Percentiles rank a stretch among this genome's conserved stretches.
Conservation (phyloP, 2,888 invertebrate species). For the Oithona nana region DNA sequence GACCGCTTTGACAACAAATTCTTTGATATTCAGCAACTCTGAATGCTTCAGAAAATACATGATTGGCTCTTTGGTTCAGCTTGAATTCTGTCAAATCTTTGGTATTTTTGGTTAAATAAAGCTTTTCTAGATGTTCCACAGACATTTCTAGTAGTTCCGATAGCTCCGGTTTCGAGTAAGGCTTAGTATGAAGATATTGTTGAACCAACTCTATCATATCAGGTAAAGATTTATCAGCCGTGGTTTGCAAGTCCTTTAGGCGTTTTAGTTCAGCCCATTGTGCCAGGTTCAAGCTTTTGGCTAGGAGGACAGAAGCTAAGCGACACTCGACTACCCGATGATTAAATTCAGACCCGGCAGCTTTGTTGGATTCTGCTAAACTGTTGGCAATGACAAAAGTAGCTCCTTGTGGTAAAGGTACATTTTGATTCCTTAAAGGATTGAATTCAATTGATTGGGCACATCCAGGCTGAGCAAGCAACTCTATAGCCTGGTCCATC, state of each 20-base stretch:
- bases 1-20: slow-evolving; percentile 35
- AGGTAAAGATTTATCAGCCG: slow-evolving; percentile 39
- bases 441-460: slow-evolving; percentile 86
- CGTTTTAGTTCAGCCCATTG: slow-evolving; percentile 44
- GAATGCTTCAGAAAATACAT: slow-evolving; percentile 70
- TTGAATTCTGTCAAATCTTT: slow-evolving; percentile 45
- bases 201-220: slow-evolving; percentile 49
- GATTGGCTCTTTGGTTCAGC: slow-evolving; percentile 62
- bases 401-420: slow-evolving; percentile 59
- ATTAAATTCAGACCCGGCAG: slow-evolving; percentile 73
- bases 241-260: slow-evolving; percentile 53
- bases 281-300: slow-evolving; percentile 8
- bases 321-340: slow-evolving; percentile 84
- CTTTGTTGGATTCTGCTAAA: slow-evolving; percentile 59
- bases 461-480: slow-evolving; percentile 54
- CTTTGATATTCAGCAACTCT: slow-evolving; percentile 58
- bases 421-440: slow-evolving; percentile 54
- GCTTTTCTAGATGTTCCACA: slow-evolving; percentile 38
- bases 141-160: slow-evolving; percentile 37
- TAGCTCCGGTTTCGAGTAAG: slow-evolving; percentile 47
- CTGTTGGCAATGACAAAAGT: slow-evolving; percentile 83
- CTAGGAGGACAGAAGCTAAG: slow-evolving; percentile 49
- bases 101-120: slow-evolving; percentile 45
- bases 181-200: slow-evolving; percentile 40
- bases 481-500: slow-evolving; percentile 98